These are phyloP conservation scores for Drosophila mulleri DNA, from an alignment of 2,888 invertebrate species.

Conservation along the genomic window DNA sequence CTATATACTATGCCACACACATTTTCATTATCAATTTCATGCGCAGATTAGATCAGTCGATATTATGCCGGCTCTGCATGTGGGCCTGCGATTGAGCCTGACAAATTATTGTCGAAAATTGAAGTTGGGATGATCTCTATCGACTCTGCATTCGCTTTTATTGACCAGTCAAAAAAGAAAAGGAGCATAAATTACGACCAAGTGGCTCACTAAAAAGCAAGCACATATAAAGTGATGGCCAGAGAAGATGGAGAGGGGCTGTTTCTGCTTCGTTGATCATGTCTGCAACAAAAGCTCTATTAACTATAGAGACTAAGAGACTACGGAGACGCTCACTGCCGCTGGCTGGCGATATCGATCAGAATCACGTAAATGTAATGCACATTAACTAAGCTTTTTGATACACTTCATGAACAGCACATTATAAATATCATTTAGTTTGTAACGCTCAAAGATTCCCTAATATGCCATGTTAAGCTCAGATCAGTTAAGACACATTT, in stretches of 20 bases:
- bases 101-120: constrained; percentile 58
- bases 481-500: too few relatives aligned
- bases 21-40: constrained; percentile 46
- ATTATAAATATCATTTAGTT: not conserved
- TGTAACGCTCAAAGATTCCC: not conserved
- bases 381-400: constrained; percentile 75
- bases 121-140: constrained; percentile 2
- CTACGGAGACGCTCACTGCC: constrained; percentile 26
- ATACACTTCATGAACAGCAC: constrained; percentile 17
- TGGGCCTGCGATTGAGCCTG: constrained; percentile 41
- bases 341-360: constrained; percentile 71
- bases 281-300: constrained; percentile 79
- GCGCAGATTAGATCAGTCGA: constrained; percentile 48
- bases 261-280: constrained; percentile 75
- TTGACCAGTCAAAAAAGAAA: constrained; percentile 9
- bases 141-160: constrained; percentile 37
- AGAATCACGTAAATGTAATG: constrained; percentile 78
- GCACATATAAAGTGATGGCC: not conserved
- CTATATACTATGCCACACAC: not conserved
- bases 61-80: constrained; percentile 57
- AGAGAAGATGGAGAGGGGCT: constrained; percentile 16
- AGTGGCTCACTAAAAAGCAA: constrained; percentile 2
- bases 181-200: constrained; percentile 3
- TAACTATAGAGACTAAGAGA: constrained; percentile 57
- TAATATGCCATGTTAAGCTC: not conserved